phyloP scores from a whole-genome alignment of 2,888 invertebrate genomes.

The Thereva nobilitata region DNA sequence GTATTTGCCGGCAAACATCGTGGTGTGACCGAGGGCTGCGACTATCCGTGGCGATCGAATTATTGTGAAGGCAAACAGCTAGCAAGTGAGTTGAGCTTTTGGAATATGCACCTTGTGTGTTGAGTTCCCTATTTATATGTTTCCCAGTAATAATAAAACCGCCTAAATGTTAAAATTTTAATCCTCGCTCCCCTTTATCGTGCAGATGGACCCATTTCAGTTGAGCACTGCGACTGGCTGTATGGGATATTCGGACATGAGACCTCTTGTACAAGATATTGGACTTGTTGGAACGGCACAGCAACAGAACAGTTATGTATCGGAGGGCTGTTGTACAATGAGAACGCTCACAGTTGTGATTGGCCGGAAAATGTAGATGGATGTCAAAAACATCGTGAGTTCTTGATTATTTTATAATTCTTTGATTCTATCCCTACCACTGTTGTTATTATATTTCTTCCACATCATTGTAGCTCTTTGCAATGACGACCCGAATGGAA shows the following conservation, averaged over 20 bases:
- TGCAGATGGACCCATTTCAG: constrained; percentile 78
- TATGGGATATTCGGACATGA: constrained; percentile 94
- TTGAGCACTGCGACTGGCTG: constrained; percentile 89
- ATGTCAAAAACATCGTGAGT: constrained; percentile 92
- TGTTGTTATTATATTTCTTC: constrained; percentile 6
- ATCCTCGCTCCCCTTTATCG: constrained; percentile 37
- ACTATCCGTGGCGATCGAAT: constrained; percentile 87
- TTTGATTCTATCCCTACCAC: too few relatives aligned
- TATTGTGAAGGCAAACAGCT: constrained; percentile 84
- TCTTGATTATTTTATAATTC: constrained; percentile 21
- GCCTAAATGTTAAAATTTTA: not conserved
- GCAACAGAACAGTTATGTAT: constrained; percentile 91
- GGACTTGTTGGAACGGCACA: constrained; percentile 95
- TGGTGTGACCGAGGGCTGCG: constrained; percentile 86
- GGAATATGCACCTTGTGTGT: too few relatives aligned
- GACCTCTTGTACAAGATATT: constrained; percentile 89
- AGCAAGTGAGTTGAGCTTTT: constrained; percentile 62
- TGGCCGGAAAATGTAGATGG: constrained; percentile 94
- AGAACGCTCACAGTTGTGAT: constrained; percentile 87
- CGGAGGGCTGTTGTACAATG: constrained; percentile 87
- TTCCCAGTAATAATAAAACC: not conserved
- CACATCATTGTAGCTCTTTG: constrained; percentile 70
- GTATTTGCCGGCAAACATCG: constrained; percentile 88
- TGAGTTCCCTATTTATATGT: not conserved
- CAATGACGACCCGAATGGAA: constrained; percentile 88